Evolutionary conservation across 2,797 vertebrate species (phyloP), one percentile per base, ranked within the genome.

Genomic region (Platyrinchus mystaceus): DNA sequence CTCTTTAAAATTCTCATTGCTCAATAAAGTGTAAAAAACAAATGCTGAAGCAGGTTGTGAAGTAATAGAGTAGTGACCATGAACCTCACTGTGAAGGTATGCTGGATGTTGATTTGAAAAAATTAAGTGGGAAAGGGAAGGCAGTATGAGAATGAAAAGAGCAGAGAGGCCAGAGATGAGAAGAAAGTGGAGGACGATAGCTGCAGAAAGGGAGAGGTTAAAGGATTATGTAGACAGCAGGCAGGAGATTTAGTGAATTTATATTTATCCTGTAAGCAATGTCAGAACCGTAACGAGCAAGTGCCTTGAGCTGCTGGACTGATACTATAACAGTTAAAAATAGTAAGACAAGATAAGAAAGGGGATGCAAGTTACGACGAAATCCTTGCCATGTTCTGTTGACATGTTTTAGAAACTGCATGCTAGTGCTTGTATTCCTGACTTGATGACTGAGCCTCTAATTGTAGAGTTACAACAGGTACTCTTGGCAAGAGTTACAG

Each of bases 191-290:
- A 30, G 68, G 56, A 66, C n/a, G 21, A 9, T 34, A 44, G 76
- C 69, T 84, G 46, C 0, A 28, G 95, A 88, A 94, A 88, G 68
- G 79, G 75, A 92, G 95, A 94, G 89, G 78, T 85, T 93, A 87
- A 91, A 53, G 76, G 93, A 95, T 88, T 95, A 92, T 89, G 84
- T 50, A 84, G 89, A 58, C 59, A 58, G 91, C 60, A 95, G 94
- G 90, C 93, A 90, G 87, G 87, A 96, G 96, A 95, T 94, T 95
- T 96, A 96, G 84, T 95, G 96, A 96, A 96, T 97, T 96, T 96
- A 90, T 96, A 96, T 95, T 97, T 97, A 97, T 96, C 96, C 89
- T 71, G 36, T 90, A 92, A 96, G 86, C 8, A 2, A 93, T 95
- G 94, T 97, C 80, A 91, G 86, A 91, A 89, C 84, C 1, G 7